A percentile compares a stretch with the other conserved stretches of the same genome.
These are phyloP conservation scores for Sylvicola cinctus DNA, from an alignment of 2,888 invertebrate species.

Conservation along the genomic window DNA sequence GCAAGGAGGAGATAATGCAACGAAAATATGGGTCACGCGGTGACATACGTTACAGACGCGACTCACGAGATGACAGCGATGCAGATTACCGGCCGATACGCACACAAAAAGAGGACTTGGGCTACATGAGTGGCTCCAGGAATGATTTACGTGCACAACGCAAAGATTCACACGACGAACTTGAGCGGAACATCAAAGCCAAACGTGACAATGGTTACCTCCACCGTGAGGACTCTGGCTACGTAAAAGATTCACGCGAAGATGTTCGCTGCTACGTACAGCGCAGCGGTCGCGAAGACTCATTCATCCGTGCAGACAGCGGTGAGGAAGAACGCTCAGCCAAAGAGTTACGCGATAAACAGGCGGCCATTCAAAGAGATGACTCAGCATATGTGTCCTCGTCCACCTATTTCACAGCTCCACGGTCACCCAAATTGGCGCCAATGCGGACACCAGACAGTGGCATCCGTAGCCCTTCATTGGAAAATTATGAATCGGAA, in stretches of 20 bases:
- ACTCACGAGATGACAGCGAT: slow-evolving; percentile 20
- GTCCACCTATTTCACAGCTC: slow-evolving; percentile 34
- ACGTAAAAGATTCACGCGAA: slow-evolving; percentile 14
- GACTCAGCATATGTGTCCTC: slow-evolving; percentile 35
- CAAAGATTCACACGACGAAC: slow-evolving; percentile 12
- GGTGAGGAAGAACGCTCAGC: slow-evolving; percentile 26
- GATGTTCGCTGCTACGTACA: slow-evolving; percentile 10
- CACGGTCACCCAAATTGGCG: slow-evolving; percentile 28
- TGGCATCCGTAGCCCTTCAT: slow-evolving; percentile 10
- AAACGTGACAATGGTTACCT: slow-evolving; percentile 9
- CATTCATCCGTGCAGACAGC: slow-evolving; percentile 28
- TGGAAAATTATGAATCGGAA: slow-evolving; percentile 8
- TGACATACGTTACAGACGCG: slow-evolving; percentile 16
- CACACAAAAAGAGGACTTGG: slow-evolving; percentile 15
- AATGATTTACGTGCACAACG: slow-evolving; percentile 14
- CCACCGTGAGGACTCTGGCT: slow-evolving; percentile 15
- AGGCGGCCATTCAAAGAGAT: slow-evolving; percentile 31
- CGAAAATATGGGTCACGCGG: slow-evolving; percentile 16
- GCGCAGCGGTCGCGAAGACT: slow-evolving; percentile 19
- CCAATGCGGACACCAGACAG: slow-evolving; percentile 11
- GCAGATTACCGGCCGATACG: slow-evolving; percentile 15
- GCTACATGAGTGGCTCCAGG: slow-evolving; percentile 15
- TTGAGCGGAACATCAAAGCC: slow-evolving; percentile 9
- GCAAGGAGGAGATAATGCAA: slow-evolving; percentile 22
- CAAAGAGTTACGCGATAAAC: slow-evolving; percentile 17